Evolutionary conservation across 2,113 vertebrate genomes (phyloP), one percentile per base, ranked within the genome.

Genomic region (Garra rufa): DNA sequence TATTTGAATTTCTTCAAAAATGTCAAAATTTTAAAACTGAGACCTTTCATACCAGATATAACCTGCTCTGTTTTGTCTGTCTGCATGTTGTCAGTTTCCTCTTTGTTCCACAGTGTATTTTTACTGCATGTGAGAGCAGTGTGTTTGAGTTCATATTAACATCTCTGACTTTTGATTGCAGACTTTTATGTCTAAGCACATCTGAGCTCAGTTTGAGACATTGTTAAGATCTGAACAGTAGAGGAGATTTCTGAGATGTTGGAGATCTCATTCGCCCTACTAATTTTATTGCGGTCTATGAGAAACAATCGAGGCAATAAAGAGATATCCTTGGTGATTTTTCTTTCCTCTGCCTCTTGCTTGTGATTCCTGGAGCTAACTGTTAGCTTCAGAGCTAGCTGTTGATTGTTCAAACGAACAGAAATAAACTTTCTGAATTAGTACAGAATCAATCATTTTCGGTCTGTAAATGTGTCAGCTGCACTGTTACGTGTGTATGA

Each of bases 91-190:
- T n/a, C n/a, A n/a, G n/a, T n/a, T n/a, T n/a, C n/a, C n/a, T n/a
- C n/a, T n/a, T n/a, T n/a, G n/a, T n/a, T n/a, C n/a, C n/a, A n/a
- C n/a, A n/a, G n/a, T n/a, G n/a, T n/a, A n/a, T n/a, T n/a, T n/a
- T n/a, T n/a, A n/a, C n/a, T n/a, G n/a, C n/a, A n/a, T n/a, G n/a
- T n/a, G n/a, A n/a, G n/a, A n/a, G n/a, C n/a, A n/a, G n/a, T n/a
- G 9, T 38, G 8, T 17, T 14, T 67, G 63, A 69, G 34, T 38
- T 41, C 19, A 41, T 41, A 41, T 38, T 41, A 4, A 41, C 3
- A n/a, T 70, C 19, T 70, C 67, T n/a, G 67, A 70, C 34, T 70
- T 70, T n/a, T 41, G 67, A 70, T 70, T 17, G 34, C 65, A 21
- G 2, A 65, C 6, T 17, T 26, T 59, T 9, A 11, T 24, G 19